phyloP scores from a whole-genome alignment of 2,797 vertebrate genomes.

The Hozukius guyotensis region DNA sequence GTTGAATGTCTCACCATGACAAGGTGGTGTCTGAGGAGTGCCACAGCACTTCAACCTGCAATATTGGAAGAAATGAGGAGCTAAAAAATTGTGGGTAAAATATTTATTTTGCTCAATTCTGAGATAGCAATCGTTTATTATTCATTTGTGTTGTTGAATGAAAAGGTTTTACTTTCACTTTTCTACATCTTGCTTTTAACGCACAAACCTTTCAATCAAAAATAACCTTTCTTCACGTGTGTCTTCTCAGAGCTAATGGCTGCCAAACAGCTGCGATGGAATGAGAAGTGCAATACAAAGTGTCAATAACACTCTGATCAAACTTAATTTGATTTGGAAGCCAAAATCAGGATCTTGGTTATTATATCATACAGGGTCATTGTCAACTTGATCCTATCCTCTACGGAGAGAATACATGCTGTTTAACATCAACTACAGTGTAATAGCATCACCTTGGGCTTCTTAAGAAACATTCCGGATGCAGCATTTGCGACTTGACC shows the following conservation, averaged over 20 bases:
- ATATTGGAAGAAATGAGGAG: not conserved
- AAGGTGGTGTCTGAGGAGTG: not conserved
- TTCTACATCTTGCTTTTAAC: not conserved
- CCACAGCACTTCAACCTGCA: not conserved
- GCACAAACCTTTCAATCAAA: not conserved
- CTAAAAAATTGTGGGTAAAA: not conserved
- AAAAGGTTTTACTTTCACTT: not conserved
- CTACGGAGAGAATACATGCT: not conserved
- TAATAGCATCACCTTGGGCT: not conserved
- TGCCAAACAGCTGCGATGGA: not conserved
- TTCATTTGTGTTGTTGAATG: not conserved
- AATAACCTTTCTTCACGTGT: not conserved
- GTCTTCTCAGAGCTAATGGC: not conserved
- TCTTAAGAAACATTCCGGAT: not conserved
- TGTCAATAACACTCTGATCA: not conserved
- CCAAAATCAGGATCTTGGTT: not conserved
- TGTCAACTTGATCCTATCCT: not conserved
- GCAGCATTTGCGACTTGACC: not conserved
- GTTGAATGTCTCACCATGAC: conserved; percentile 15
- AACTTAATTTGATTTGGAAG: not conserved
- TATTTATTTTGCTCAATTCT: not conserved
- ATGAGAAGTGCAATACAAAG: not conserved
- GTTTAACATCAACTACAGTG: not conserved
- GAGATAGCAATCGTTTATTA: not conserved
- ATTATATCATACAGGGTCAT: not conserved